Conservation (phyloP, 2,797 vertebrate species). For the Sphenopsis melanotis region DNA sequence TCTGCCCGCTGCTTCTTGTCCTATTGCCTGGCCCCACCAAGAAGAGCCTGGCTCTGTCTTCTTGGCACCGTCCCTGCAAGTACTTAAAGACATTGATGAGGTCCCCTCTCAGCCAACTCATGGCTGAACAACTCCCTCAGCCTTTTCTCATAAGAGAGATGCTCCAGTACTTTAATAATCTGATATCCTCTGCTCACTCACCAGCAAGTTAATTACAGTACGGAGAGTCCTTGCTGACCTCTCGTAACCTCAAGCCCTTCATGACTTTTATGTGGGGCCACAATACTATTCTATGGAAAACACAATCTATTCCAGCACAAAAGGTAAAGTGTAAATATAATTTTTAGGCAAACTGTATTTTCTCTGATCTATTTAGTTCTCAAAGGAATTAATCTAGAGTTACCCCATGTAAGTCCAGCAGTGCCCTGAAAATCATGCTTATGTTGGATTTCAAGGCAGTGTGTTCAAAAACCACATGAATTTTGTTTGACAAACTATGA, state of each 20-base stretch:
- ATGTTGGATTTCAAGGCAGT: neutral
- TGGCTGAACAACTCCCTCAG: neutral
- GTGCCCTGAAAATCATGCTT: neutral
- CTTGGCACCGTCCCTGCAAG: neutral
- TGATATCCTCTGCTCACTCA: neutral
- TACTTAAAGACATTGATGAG: neutral
- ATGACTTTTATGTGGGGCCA: neutral
- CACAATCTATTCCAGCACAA: neutral
- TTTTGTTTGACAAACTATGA: neutral
- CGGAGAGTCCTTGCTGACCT: neutral
- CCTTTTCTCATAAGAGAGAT: neutral
- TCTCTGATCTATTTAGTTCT: neutral
- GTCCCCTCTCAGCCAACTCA: fast-evolving
- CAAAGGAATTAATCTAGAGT: neutral
- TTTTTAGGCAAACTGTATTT: conserved; percentile 2
- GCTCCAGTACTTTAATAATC: neutral
- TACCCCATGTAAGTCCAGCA: neutral
- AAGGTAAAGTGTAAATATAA: neutral
- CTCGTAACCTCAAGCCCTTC: neutral
- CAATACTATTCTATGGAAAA: neutral
- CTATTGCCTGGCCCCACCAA: neutral
- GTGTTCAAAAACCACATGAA: neutral
- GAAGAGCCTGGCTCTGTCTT: neutral
- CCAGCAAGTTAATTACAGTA: neutral
- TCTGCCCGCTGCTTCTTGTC: neutral